These are phyloP conservation scores for Prunella fulvescens DNA, from an alignment of 2,113 vertebrate species.

Conservation along the genomic window DNA sequence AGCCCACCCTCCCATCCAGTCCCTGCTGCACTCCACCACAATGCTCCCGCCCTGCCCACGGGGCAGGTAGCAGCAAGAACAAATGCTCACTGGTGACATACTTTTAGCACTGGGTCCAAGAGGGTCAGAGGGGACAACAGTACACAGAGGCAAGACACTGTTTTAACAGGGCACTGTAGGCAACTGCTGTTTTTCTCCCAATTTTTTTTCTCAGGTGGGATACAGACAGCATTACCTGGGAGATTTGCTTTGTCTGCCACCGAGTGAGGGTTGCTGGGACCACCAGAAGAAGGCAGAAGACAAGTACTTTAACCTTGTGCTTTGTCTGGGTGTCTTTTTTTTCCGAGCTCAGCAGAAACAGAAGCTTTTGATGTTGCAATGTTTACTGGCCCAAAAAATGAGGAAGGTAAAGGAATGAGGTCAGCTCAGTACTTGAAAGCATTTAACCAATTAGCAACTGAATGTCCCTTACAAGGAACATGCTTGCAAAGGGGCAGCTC, in stretches of 20 bases:
- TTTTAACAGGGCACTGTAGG: not conserved
- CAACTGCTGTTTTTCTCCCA: not conserved
- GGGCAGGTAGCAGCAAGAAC: not conserved
- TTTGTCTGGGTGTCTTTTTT: not conserved
- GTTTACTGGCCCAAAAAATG: slow-evolving; percentile 2
- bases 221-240: rapidly evolving
- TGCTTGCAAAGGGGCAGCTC: not conserved
- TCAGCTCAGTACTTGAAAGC: not conserved
- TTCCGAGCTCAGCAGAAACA: not conserved
- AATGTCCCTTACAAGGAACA: not conserved
- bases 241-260: not conserved
- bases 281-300: not conserved
- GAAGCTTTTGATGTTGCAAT: slow-evolving; percentile 3
- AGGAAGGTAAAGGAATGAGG: slow-evolving; percentile 17
- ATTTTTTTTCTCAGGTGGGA: not conserved
- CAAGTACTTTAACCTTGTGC: not conserved
- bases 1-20: not conserved
- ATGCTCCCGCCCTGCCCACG: rapidly evolving
- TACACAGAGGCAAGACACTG: rapidly evolving
- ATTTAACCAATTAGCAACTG: not conserved
- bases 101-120: not conserved
- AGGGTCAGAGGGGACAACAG: not conserved
- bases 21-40: not conserved
- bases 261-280: rapidly evolving
- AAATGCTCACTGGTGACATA: rapidly evolving